Base-by-base conservation (phyloP, 2,888 invertebrate genomes). In the Eilema caniola region DNA sequence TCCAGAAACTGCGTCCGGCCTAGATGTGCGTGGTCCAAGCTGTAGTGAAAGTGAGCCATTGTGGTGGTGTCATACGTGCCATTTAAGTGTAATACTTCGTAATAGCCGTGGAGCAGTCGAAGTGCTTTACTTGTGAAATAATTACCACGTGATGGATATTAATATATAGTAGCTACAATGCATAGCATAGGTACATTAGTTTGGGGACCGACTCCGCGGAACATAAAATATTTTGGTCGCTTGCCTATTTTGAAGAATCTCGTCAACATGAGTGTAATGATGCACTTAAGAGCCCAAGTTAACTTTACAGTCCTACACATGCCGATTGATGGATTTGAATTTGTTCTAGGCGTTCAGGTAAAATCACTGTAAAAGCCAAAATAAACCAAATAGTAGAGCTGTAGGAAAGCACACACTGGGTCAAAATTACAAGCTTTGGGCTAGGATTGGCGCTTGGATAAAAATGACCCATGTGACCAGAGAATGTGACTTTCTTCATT, bases 1-100 rank as follows among this genome's bases (percentile, higher is more conserved):
- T 94, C 92, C 93, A 93, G 90, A 93, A 91, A 91, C 89, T 88
- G 84, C 90, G 89, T 90, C 90, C 92, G 93, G 83, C 90, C 92
- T 89, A 92, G 89, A 90, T 93, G 90, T 88, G 87, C 89, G 86
- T 76, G 78, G 81, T 86, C 80, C 85, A 86, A 85, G 78, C 80
- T 75, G 70, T 69, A 86, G 92, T 89, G 91, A 92, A 92, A 92
- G 91, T 89, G 59, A 80, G 66, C 86, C 75, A 88, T 89, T 90
- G 89, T 89, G 86, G 78, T 80, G 83, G 84, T 84, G 85, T 86
- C 88, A 87, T 78, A 83, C 25, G 71, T 72, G 62, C 71, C 73
- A 67, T 67, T 70, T 77, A 78, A 73, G 73, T 82, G 73, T 82
- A 82, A 81, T 77, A 76, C 60, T 64, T 47, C 69, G 74, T 77